A percentile compares a stretch with the other conserved stretches of the same genome.
These are phyloP conservation scores for Vombatus ursinus DNA, from an alignment of 2,113 vertebrate species.

Conservation along the genomic window DNA sequence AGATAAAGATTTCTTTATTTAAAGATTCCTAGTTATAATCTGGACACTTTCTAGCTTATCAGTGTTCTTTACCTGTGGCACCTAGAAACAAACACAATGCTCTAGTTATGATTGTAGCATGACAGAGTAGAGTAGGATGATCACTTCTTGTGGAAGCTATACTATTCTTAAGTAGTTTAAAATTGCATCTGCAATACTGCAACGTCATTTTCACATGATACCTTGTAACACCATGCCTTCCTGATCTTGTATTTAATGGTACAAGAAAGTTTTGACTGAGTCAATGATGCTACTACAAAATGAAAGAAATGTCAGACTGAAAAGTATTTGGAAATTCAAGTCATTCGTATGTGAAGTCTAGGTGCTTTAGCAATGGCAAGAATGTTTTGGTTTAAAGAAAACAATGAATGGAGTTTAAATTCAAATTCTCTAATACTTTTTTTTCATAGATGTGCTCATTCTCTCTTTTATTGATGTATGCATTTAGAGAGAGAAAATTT, in stretches of 20 bases:
- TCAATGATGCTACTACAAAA: background rate
- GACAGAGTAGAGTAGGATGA: background rate
- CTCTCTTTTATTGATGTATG: too few species aligned
- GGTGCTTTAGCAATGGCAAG: too few species aligned
- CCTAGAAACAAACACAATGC: background rate
- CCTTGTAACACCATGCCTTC: background rate
- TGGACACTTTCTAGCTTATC: background rate
- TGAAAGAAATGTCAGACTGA: background rate
- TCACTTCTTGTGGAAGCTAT: background rate
- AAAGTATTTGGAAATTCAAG: background rate
- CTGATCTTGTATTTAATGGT: background rate
- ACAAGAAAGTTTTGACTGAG: background rate
- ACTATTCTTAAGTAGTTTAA: background rate
- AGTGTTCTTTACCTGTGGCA: background rate
- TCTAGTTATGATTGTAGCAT: background rate
- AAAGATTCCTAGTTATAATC: background rate
- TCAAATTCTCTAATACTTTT: background rate
- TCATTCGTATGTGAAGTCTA: background rate
- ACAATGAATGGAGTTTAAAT: background rate
- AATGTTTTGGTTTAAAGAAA: background rate
- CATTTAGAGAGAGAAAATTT: too few species aligned
- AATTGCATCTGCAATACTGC: background rate
- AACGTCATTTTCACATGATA: background rate
- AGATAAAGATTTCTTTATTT: background rate
- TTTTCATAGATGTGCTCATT: too few species aligned